Evolutionary conservation across 2,888 invertebrate species (phyloP), one percentile per base, ranked within the genome.

Genomic region (Heliconius cydno): DNA sequence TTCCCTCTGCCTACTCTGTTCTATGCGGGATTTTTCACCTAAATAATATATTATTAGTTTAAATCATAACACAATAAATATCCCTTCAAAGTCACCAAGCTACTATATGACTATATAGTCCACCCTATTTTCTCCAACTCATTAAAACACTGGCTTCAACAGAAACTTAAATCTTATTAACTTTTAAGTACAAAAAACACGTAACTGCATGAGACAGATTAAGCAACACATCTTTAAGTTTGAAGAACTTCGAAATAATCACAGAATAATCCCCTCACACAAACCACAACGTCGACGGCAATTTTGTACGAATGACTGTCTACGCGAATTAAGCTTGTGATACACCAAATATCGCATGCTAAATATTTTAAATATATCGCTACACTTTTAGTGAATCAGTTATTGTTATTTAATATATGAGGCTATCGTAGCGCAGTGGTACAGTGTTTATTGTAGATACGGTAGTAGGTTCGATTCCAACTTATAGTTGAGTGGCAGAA

Each of bases 301-400:
- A 92, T 92, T 91, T 90, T 83, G 88, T 87, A 87, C 88, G 88
- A 91, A 90, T 89, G 89, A 90, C 90, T 89, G 85, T 86, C 87
- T 89, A 91, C 89, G 90, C 90, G 86, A 90, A 87, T 89, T 85
- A 85, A 86, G 86, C 83, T 82, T 85, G 65, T 75, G 28, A 9
- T 2, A 46, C 74, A 65, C 34, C 6, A 75, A 25, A 75, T n/a
- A 19, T 9, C 10, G 15, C n/a, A 13, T 5, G 46, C 38, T 41
- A 13, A 15, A 38, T 67, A 67, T 12, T 30, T 34, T 38, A 12
- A 12, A 22, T 38, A 67, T 67, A 30, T 7, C 9, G 30, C 22
- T 67, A 34, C 6, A 34, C 7, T 34, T 7, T 34, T 34, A 34
- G 34, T 34, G 6, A 34, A 34, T 34, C 34, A 34, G 7, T 34